Evolutionary conservation across 2,113 vertebrate genomes (phyloP).

Genomic region (Holacanthus passer): DNA sequence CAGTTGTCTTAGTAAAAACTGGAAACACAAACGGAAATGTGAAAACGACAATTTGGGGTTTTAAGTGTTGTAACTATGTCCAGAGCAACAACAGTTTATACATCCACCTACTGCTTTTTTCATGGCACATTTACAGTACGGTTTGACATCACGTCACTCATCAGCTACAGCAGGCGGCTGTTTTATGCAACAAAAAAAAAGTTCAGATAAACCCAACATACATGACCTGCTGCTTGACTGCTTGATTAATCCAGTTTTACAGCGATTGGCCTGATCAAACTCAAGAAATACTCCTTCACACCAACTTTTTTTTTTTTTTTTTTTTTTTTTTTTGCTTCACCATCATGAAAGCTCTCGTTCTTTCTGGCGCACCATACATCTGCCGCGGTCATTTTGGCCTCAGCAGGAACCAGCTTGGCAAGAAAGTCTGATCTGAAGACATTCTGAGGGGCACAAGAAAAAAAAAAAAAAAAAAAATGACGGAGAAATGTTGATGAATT

Average conservation of each 20-base stretch:
- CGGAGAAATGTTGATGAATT: constrained; percentile 81
- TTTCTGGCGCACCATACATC: constrained; percentile 68
- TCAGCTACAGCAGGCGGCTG: neutral
- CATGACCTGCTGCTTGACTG: neutral
- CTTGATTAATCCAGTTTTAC: neutral
- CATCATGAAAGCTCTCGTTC: constrained; percentile 31
- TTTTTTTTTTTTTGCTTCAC: too few relatives aligned
- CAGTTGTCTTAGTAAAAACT: neutral
- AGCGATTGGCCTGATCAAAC: constrained; percentile 3
- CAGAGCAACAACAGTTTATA: neutral
- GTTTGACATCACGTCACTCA: neutral
- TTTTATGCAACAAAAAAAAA: neutral
- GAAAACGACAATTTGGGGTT: neutral
- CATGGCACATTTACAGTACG: neutral
- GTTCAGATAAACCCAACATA: too few relatives aligned
- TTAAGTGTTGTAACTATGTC: neutral
- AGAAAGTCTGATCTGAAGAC: constrained; percentile 70
- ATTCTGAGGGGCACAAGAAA: constrained; percentile 57
- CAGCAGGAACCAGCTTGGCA: constrained; percentile 75
- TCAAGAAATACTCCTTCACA: constrained; percentile 33
- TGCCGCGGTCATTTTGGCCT: constrained; percentile 71
- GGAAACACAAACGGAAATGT: neutral
- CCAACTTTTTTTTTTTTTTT: too few relatives aligned
- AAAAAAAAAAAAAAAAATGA: constrained; percentile 52
- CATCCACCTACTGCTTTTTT: neutral